Base-by-base conservation (phyloP, 2,113 vertebrate species). In the Gobius niger region DNA sequence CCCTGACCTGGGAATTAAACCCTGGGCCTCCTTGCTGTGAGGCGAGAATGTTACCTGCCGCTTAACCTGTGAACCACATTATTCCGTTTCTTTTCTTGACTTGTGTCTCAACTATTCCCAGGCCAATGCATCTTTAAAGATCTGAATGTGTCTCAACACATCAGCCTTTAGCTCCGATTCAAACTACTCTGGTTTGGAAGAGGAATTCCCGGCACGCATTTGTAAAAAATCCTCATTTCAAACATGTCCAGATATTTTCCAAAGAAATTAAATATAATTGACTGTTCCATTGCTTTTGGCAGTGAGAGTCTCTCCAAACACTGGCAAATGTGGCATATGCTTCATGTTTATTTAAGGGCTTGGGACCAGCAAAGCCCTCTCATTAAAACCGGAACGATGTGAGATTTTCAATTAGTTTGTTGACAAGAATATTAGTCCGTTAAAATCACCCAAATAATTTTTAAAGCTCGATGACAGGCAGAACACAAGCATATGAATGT, bases 261-360 rank as follows among this genome's bases (percentile, higher is more conserved):
- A n/a, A 50, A 56, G 16, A 70, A 16, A 65, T 16, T 44, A 7
- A 61, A 70, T 68, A 63, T 52, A 73, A 42, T 65, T 14, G 57
- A 54, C 59, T 60, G 42, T 77, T 75, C 50, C 52, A 6, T 62
- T 65, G 44, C 52, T 67, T 24, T 72, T 52, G 68, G 49, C 57
- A 7, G 44, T 13, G 19, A 7, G 16, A 5, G 44, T 56, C 59
- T 65, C 61, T 56, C 69, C 76, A 73, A 73, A 70, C 12, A n/a
- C 49, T 9, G 65, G 62, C 65, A 54, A 44, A 42, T 11, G 51
- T 72, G 62, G 56, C 74, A 72, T 68, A 60, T 49, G 57, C 68
- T 67, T 81, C 76, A 75, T 88, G 81, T 85, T 81, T 81, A 84
- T 85, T 85, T 83, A 80, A 87, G 68, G 56, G 80, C 68, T 68